Percentiles rank a stretch among this genome's conserved stretches.
Evolutionary conservation across 2,888 invertebrate species (phyloP).

Genomic region (Mermis nigrescens): DNA sequence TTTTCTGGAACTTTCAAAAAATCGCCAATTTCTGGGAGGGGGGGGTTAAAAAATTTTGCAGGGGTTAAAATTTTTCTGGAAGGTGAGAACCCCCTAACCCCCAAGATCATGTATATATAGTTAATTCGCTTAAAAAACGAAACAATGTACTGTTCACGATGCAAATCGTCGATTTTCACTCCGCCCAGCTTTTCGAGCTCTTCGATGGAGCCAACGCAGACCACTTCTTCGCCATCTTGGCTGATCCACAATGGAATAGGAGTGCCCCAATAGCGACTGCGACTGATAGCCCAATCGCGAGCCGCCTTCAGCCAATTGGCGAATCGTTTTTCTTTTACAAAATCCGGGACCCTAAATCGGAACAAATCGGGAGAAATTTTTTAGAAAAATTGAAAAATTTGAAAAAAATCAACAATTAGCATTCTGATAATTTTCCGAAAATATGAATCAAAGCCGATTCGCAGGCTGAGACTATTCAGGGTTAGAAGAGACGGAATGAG

Average conservation of each 20-base stretch:
- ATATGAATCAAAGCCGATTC: conserved; percentile 11
- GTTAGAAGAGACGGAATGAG: too few relatives aligned
- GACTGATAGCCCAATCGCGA: conserved; percentile 88
- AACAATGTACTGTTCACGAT: conserved; percentile 74
- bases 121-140: too few relatives aligned
- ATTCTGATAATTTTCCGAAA: conserved; percentile 2
- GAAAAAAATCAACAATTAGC: too few relatives aligned
- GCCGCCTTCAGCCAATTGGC: conserved; percentile 95
- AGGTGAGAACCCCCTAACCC: too few relatives aligned
- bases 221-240: conserved; percentile 47
- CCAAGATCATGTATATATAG: too few relatives aligned
- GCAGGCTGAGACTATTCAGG: too few relatives aligned
- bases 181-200: conserved; percentile 70
- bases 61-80: too few relatives aligned
- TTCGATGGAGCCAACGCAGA: conserved; percentile 78
- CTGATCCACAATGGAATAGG: conserved; percentile 95
- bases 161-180: conserved; percentile 60
- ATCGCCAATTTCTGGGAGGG: too few relatives aligned
- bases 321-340: conserved; percentile 91
- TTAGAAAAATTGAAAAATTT: too few relatives aligned
- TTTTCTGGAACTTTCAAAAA: too few relatives aligned
- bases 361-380: not conserved
- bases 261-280: conserved; percentile 97
- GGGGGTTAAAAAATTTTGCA: too few relatives aligned
- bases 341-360: conserved; percentile 59